Evolutionary conservation across 2,797 vertebrate species (phyloP), one percentile per base, ranked within the genome.

Genomic region (Rhinichthys osculus): DNA sequence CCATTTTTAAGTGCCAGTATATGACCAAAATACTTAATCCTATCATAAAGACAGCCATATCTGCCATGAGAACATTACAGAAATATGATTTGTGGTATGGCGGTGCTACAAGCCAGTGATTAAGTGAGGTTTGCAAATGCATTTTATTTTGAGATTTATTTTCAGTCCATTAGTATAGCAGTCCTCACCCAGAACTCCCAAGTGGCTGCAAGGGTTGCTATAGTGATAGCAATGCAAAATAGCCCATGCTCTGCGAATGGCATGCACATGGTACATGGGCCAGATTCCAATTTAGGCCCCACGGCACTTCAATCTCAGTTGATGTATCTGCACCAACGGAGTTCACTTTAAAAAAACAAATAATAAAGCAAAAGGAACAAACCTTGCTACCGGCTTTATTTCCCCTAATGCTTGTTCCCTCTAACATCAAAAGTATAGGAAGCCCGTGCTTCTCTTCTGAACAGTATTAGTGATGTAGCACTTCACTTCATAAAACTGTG

Each of bases 101-200:
- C 7, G 57, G 78, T 71, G 57, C 77, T 62, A 74, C 35, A 86
- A 74, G 79, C 38, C 66, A 81, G 47, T 27, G 14, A 57, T 47
- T 66, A 83, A 79, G 27, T 66, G 64, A 86, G 84, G 81, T 88
- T 80, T 83, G 87, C 81, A 88, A 86, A 76, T 17, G 69, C 81
- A 70, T 88, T 88, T 86, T 83, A 88, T 86, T 86, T 86, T 69
- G 70, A 80, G 81, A 88, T 88, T 88, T 88, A 88, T 88, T 86
- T 86, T 78, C 87, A 86, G 81, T 84, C 87, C 84, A 88, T 88
- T 88, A 86, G 87, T 86, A 83, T 82, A 85, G 80, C 83, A 73
- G 87, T 82, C 79, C 83, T 78, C 83, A 73, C 73, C 87, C 83
- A 82, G 73, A 82, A 78, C 87, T 83, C 87, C 80, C 87, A 79